These are phyloP conservation scores for Manis pentadactyla DNA, from an alignment of 2,797 vertebrate genomes.

Conservation along the genomic window DNA sequence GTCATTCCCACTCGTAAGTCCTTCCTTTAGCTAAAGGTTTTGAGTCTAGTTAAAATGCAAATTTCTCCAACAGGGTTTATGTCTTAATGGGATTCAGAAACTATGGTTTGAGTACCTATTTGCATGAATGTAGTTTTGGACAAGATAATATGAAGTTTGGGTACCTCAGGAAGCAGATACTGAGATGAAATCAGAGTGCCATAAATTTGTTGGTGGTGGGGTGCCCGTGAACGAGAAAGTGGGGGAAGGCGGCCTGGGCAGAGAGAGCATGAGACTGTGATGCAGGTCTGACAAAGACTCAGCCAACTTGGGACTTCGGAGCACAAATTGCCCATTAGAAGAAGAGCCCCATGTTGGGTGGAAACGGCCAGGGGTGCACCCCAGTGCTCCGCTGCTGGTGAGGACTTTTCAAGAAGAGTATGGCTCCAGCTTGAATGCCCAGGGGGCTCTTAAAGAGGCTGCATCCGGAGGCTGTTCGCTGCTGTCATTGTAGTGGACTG, in stretches of 20 bases:
- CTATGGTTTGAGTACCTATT: not conserved
- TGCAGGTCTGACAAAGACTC: not conserved
- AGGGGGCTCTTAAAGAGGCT: not conserved
- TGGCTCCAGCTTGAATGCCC: not conserved
- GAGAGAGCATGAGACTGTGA: not conserved
- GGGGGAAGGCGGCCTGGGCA: not conserved
- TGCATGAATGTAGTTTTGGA: not conserved
- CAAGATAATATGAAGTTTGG: not conserved
- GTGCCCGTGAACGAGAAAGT: not conserved
- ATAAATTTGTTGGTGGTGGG: not conserved
- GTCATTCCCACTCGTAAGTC: not conserved
- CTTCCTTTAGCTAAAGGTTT: constrained; percentile 14
- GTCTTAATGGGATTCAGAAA: not conserved
- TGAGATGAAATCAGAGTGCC: not conserved
- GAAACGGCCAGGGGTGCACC: not conserved
- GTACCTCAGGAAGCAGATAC: not conserved
- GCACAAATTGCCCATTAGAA: not conserved
- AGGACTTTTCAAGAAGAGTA: not conserved
- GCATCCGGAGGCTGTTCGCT: not conserved
- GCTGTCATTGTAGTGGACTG: rapidly evolving
- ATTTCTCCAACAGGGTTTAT: not conserved
- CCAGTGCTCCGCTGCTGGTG: not conserved
- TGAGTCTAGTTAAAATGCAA: not conserved
- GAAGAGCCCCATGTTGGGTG: not conserved
- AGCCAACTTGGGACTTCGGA: not conserved